A percentile compares a stretch with the other conserved stretches of the same genome.
These are phyloP conservation scores for Climacteris rufus DNA, from an alignment of 2,113 vertebrate genomes.

Conservation along the genomic window DNA sequence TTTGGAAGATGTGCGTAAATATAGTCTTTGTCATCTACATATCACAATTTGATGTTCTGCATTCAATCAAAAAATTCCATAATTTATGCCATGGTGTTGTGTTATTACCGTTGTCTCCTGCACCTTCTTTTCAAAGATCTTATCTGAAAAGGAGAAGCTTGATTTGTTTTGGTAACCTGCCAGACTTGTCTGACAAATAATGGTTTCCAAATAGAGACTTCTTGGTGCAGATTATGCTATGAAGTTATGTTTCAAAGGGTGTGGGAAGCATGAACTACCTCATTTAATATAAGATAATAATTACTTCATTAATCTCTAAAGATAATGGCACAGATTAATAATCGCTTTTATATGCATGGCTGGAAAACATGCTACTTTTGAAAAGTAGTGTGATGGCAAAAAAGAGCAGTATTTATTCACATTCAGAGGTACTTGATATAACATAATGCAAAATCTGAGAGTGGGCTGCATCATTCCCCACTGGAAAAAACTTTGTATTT, in stretches of 20 bases:
- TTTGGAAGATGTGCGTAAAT: background rate
- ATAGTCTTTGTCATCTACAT: background rate
- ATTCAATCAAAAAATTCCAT: background rate
- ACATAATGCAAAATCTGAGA: background rate
- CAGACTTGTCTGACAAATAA: background rate
- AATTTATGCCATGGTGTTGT: background rate
- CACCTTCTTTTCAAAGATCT: background rate
- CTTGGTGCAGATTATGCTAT: background rate
- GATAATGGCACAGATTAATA: background rate
- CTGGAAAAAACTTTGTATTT: background rate
- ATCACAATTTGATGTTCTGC: background rate
- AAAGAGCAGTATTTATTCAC: background rate
- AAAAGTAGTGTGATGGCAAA: background rate
- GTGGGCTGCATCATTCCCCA: fast-evolving
- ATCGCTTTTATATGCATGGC: background rate
- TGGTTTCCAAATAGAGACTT: background rate
- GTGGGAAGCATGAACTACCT: background rate
- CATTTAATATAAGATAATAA: background rate
- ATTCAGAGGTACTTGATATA: background rate
- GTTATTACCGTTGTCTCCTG: background rate
- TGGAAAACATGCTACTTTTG: background rate
- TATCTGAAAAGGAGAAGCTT: background rate
- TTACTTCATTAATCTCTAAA: background rate
- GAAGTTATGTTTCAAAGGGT: background rate
- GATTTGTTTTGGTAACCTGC: background rate